Base-by-base conservation (phyloP, 2,113 vertebrate genomes). In the Stigmatopora argus region DNA sequence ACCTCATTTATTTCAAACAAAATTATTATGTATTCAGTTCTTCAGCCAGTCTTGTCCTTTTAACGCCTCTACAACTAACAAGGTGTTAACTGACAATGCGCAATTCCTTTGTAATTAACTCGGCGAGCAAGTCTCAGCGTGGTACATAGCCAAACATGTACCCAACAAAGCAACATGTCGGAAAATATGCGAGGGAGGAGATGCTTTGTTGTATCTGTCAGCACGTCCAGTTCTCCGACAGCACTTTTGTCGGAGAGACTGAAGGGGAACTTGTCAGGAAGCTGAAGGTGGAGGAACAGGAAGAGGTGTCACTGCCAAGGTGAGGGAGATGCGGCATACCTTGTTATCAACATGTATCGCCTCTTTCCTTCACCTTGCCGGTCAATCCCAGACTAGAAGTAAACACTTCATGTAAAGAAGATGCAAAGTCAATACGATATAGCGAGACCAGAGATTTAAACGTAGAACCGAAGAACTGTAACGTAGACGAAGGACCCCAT, bases 31-130 rank as follows among this genome's bases (percentile, higher is more conserved):
- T 18, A 38, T 41, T 59, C 6, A 38, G 8, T 38, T 11, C 1
- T 17, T 59, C n/a, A 17, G 2, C 56, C 11, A 41, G 15, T 75
- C 8, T 12, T 52, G 49, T 19, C 19, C 6, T 10, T 23, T 21
- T 5, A 52, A 52, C 12, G 51, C n/a, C 9, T 65, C 65, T 57
- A 56, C 60, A 57, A 70, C 81, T 88, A 89, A 87, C 81, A 45
- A 85, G 80, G 72, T 78, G 67, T 73, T 75, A 67, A 51, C 64
- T 86, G 85, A 87, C 82, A 90, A 74, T 72, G 14, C 7, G 18
- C 49, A 21, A 19, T 52, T 21, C 52, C 11, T 6, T 26, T 55
- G 12, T 87, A 87, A 89, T 91, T 84, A 86, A 71, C 73, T 83
- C 63, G 45, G 7, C 15, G 18, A 64, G 45, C 48, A 44, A 70